A percentile compares a stretch with the other conserved stretches of the same genome.
Evolutionary conservation across 1,140 invertebrate species (phyloP).

Genomic region (Micrasema longulum): DNA sequence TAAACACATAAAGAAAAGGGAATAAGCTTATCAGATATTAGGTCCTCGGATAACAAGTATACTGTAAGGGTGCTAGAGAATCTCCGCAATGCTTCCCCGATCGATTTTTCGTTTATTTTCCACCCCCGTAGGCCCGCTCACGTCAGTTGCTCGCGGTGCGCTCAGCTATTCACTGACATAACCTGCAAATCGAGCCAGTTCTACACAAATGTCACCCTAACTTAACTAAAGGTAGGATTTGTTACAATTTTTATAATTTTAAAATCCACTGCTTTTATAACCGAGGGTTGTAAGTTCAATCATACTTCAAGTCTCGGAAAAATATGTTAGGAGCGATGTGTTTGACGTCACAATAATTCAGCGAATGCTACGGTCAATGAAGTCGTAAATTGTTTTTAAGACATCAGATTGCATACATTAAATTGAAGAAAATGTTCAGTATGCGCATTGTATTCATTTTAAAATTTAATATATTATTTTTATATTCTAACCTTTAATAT

Average conservation of each 20-base stretch:
- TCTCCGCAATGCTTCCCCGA: slow-evolving; percentile 7
- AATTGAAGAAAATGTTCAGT: no score
- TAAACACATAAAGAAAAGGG: no score
- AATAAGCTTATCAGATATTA: no score
- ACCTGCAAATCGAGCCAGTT: background rate
- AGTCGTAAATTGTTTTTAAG: background rate
- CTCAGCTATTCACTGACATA: background rate
- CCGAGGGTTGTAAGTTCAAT: background rate
- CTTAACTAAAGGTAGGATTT: background rate
- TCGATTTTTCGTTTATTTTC: slow-evolving; percentile 18
- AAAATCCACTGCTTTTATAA: background rate
- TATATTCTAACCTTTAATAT: no score
- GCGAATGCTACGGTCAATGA: no score
- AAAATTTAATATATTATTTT: no score
- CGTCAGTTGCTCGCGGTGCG: slow-evolving; percentile 24
- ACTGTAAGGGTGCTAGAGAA: slow-evolving; percentile 7
- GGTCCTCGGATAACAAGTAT: slow-evolving; percentile 17
- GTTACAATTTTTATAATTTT: background rate
- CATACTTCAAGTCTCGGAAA: background rate
- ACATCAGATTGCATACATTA: background rate
- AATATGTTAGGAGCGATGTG: background rate
- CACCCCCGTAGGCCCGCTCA: background rate
- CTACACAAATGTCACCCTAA: slow-evolving; percentile 18
- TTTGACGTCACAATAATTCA: background rate
- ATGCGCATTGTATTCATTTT: no score